phyloP scores from a whole-genome alignment of 2,113 vertebrate species.

The Crotalus helleri region DNA sequence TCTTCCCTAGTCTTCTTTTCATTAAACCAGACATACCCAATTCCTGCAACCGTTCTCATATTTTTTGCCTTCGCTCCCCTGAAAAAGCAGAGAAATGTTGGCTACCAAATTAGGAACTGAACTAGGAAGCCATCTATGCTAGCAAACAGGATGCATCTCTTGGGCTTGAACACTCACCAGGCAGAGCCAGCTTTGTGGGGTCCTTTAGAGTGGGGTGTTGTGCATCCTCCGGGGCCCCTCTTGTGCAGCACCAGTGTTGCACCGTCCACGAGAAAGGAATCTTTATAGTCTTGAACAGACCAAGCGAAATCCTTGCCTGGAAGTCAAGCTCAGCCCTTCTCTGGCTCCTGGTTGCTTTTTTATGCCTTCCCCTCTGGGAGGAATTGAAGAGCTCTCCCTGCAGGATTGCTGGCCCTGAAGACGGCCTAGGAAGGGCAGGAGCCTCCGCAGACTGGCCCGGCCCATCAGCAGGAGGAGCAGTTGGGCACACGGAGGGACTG shows the following conservation, averaged over 20 bases:
- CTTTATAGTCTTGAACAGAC: not conserved
- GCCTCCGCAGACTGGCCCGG: not conserved
- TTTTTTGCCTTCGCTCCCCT: not conserved
- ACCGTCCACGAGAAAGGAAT: not conserved
- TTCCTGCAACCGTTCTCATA: not conserved
- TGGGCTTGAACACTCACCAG: not conserved
- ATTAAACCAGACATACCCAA: not conserved
- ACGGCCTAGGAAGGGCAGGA: rapidly evolving
- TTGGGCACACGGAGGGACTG: not conserved
- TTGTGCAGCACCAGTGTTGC: not conserved
- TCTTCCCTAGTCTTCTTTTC: not conserved
- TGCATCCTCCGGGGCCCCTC: not conserved
- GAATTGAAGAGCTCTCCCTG: not conserved
- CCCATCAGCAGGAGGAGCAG: not conserved
- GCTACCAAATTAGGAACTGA: not conserved
- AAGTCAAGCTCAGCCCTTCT: not conserved
- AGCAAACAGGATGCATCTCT: not conserved
- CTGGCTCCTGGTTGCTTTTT: not conserved
- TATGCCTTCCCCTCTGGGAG: not conserved
- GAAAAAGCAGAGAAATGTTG: not conserved
- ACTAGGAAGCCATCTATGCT: not conserved
- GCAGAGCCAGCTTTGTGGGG: not conserved
- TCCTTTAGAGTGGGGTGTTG: not conserved
- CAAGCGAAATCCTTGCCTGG: not conserved
- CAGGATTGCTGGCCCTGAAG: not conserved